Evolutionary conservation across 1,140 invertebrate genomes (phyloP), one percentile per base, ranked within the genome.

Genomic region (Aphelenchoides fujianensis): DNA sequence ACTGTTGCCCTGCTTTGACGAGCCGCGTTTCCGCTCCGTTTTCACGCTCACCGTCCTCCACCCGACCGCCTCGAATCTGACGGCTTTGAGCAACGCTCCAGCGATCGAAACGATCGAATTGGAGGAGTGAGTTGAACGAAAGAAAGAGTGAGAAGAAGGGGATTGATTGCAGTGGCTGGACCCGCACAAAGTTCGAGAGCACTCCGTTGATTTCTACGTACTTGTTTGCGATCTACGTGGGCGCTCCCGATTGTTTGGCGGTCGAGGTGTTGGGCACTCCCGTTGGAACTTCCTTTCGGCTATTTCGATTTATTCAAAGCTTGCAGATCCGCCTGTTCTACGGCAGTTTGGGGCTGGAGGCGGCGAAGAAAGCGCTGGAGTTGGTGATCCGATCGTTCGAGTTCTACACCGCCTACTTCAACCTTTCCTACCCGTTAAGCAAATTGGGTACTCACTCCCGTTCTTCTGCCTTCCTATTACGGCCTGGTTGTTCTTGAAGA

Each of bases 1-100:
- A 54, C 74, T 80, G 31, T 79, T 80, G 73, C 78, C 78, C 1
- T 80, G 77, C 31, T 79, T 80, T 55, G 78, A 80, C 41, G 78
- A 80, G 53, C 78, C 78, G 9, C 69, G 67, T 37, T 57, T 74
- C 19, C 77, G 77, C 67, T 74, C 78, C 16, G 23, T 59, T 23
- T 80, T 80, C 62, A 19, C 19, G 28, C 70, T 80, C 1, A 64
- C 41, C 36, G 48, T 74, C 31, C 27, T 71, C 36, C 36, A 69
- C 67, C 68, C 68, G 16, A 16, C 53, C 23, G 36, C 27, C 2
- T 37, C 19, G 2, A 61, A 61, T 61, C 41, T 35, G 2, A 67
- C 64, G 12, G 68, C 68, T 16, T 19, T 69, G 27, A 64, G 53
- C 34, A 69, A 69, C 41, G 52, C 55, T 1, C 59, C 1, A 1